A percentile compares a stretch with the other conserved stretches of the same genome.
phyloP scores from a whole-genome alignment of 2,888 invertebrate genomes.

The Eristalis intricaria region DNA sequence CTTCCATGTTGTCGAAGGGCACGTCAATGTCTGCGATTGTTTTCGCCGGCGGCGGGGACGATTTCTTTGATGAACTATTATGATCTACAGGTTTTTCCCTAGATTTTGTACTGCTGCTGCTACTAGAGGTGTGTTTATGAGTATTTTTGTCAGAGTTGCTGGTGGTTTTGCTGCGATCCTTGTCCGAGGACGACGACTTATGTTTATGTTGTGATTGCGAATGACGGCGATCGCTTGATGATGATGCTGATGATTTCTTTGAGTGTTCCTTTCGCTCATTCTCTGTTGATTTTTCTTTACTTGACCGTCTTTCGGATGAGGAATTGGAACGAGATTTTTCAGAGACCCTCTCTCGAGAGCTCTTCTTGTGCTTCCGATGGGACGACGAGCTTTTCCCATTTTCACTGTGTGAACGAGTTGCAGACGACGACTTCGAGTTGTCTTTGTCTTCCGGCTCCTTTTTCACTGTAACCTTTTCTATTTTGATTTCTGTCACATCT shows the following conservation, averaged over 20 bases:
- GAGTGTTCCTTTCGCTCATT: slow-evolving; percentile 27
- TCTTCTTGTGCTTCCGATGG: slow-evolving; percentile 56
- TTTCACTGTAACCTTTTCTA: neutral
- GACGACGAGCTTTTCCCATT: slow-evolving; percentile 41
- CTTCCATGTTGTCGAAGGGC: slow-evolving; percentile 80
- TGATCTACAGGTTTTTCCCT: slow-evolving; percentile 13
- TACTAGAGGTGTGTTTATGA: neutral
- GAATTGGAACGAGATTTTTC: neutral
- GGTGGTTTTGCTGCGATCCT: slow-evolving; percentile 50
- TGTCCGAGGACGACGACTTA: slow-evolving; percentile 54
- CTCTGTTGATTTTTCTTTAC: slow-evolving; percentile 38
- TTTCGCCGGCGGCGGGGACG: slow-evolving; percentile 31
- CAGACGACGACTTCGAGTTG: neutral
- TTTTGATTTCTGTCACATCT: slow-evolving; percentile 2
- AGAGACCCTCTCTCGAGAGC: slow-evolving; percentile 31
- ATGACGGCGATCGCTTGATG: slow-evolving; percentile 41
- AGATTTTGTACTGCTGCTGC: slow-evolving; percentile 25
- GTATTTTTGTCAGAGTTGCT: slow-evolving; percentile 65
- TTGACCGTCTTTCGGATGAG: slow-evolving; percentile 27
- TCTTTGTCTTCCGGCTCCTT: slow-evolving; percentile 2
- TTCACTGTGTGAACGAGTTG: slow-evolving; percentile 31
- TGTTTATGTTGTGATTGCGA: slow-evolving; percentile 70
- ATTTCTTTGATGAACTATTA: slow-evolving; percentile 37
- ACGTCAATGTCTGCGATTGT: slow-evolving; percentile 78
- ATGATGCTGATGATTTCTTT: slow-evolving; percentile 41